Percentiles rank a stretch among this genome's conserved stretches.
phyloP scores from a whole-genome alignment of 2,113 vertebrate species.

The Pelobates fuscus region DNA sequence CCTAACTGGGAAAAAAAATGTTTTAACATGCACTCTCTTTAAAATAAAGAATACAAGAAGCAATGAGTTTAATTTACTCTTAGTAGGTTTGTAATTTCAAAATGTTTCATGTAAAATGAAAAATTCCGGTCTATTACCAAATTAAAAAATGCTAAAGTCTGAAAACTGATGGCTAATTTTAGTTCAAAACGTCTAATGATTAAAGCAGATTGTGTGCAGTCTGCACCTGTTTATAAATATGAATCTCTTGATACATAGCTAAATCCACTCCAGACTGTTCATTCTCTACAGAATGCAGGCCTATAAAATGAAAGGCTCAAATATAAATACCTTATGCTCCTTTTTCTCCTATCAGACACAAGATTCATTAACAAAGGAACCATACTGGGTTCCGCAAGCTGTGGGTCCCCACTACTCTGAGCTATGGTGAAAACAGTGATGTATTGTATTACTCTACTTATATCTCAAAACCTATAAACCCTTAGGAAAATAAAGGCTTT shows the following conservation, averaged over 20 bases:
- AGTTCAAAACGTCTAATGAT: neutral
- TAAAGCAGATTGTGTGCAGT: neutral
- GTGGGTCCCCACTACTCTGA: neutral
- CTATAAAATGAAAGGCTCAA: neutral
- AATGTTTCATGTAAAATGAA: neutral
- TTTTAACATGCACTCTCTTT: too few species aligned
- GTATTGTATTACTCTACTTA: neutral
- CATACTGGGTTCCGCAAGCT: neutral
- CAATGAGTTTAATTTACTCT: neutral
- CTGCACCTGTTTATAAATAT: neutral
- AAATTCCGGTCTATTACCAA: neutral
- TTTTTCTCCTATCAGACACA: neutral
- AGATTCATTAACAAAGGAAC: neutral
- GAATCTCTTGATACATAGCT: neutral
- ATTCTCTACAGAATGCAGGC: too few species aligned
- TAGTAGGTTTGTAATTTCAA: neutral
- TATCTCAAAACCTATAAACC: neutral
- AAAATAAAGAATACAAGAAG: too few species aligned
- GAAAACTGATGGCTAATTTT: neutral
- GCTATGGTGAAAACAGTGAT: neutral
- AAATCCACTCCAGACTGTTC: neutral
- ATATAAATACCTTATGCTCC: neutral
- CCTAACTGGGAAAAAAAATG: too few species aligned
- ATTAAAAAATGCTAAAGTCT: neutral
- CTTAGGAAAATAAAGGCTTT: neutral